A percentile compares a stretch with the other conserved stretches of the same genome.
These are phyloP conservation scores for Stichopus chloronotus DNA, from an alignment of 35 echinoderm and acorn worm genomes.

Conservation along the genomic window DNA sequence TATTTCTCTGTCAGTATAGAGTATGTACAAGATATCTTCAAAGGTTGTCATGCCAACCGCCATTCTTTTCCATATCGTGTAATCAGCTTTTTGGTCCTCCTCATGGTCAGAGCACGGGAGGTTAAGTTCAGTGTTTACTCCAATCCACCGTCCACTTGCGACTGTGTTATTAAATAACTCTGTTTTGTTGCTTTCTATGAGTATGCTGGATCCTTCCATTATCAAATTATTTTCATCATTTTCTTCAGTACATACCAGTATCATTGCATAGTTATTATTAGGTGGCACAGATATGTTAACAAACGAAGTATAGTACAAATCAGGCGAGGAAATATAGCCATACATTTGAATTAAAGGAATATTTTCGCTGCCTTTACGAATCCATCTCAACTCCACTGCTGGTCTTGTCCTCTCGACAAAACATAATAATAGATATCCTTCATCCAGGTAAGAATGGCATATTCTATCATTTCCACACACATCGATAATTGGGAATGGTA, in stretches of 20 bases:
- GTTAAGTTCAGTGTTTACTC: neutral
- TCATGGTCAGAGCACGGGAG: neutral
- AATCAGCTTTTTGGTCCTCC: too few relatives aligned
- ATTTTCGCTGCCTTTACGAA: neutral
- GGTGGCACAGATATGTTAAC: neutral
- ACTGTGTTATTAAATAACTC: neutral
- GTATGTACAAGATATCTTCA: neutral
- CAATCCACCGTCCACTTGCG: neutral
- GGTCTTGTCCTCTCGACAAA: neutral
- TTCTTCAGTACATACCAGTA: neutral
- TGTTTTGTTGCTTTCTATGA: neutral
- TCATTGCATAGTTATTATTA: neutral
- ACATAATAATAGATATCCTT: neutral
- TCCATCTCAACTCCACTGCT: neutral
- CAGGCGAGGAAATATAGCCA: neutral
- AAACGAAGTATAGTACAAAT: neutral
- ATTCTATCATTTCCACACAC: neutral
- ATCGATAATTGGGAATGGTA: neutral
- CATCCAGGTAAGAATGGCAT: neutral
- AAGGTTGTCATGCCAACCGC: neutral
- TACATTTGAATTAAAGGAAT: neutral
- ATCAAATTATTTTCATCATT: neutral
- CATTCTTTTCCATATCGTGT: neutral
- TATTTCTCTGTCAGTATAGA: neutral
- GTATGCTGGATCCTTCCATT: neutral